phyloP scores from a whole-genome alignment of 2,888 invertebrate species.

The Tortrix viridana region DNA sequence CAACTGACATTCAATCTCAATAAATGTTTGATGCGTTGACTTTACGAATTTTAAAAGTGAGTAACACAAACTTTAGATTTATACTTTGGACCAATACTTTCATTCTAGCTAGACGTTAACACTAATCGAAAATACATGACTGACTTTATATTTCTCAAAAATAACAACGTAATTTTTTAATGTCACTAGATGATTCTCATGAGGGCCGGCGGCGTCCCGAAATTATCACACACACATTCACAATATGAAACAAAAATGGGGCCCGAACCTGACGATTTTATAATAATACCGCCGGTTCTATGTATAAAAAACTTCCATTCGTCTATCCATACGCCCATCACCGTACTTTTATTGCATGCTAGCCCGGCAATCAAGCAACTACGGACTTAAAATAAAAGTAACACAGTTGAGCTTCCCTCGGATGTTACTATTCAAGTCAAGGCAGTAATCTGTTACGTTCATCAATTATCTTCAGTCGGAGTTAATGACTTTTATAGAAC shows the following conservation, averaged over 20 bases:
- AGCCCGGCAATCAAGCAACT: conserved; percentile 41
- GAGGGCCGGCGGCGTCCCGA: conserved; percentile 25
- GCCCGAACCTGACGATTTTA: conserved; percentile 77
- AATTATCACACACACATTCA: conserved; percentile 29
- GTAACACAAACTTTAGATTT: no score
- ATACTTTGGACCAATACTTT: no score
- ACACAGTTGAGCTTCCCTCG: conserved; percentile 47
- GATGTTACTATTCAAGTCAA: conserved; percentile 47
- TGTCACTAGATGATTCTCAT: neutral
- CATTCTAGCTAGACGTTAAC: no score
- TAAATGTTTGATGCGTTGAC: no score
- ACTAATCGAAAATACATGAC: no score
- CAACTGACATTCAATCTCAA: no score
- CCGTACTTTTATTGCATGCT: conserved; percentile 66
- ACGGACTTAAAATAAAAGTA: conserved; percentile 29
- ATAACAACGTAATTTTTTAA: conserved; percentile 8
- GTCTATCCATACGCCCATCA: conserved; percentile 70
- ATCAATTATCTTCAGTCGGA: conserved; percentile 82
- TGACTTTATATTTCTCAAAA: no score
- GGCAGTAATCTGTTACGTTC: conserved; percentile 80
- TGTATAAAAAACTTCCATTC: conserved; percentile 62
- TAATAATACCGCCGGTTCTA: conserved; percentile 74
- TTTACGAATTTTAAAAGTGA: no score
- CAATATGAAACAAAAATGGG: conserved; percentile 61
- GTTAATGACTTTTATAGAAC: conserved; percentile 84